Evolutionary conservation across 1,140 invertebrate species (phyloP).

Genomic region (Ceratitis capitata): DNA sequence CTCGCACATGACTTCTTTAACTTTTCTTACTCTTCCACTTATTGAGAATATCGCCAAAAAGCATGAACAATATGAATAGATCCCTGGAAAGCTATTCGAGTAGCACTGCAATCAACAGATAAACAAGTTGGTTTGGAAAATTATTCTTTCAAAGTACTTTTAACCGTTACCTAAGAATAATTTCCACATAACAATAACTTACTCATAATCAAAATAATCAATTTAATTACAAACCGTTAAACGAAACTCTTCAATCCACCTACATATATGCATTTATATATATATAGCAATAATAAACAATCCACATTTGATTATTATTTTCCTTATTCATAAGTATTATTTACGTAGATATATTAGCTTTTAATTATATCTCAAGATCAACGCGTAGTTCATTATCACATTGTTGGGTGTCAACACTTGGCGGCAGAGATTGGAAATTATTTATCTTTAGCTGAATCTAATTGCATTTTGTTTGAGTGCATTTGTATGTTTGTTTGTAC

Average conservation of each 20-base stretch:
- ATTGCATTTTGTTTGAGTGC: conserved; percentile 31
- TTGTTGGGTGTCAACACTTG: conserved; percentile 1
- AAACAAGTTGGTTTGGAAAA: not conserved
- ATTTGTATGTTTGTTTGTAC: not conserved
- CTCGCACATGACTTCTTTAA: no score
- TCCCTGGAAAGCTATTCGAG: not conserved
- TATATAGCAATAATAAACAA: no score
- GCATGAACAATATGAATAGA: not conserved
- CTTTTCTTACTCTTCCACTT: no score
- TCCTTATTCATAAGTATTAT: not conserved
- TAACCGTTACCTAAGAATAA: not conserved
- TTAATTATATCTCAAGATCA: conserved; percentile 30
- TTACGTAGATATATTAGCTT: not conserved
- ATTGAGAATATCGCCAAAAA: no score
- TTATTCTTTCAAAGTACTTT: no score
- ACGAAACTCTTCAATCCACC: no score
- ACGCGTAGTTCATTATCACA: conserved; percentile 19
- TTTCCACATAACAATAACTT: not conserved
- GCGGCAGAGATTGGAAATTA: not conserved
- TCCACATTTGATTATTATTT: no score
- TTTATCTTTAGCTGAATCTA: conserved; percentile 34
- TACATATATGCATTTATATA: no score
- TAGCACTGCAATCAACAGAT: not conserved
- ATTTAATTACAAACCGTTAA: not conserved
- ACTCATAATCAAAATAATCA: not conserved